A percentile compares a stretch with the other conserved stretches of the same genome.
phyloP scores from a whole-genome alignment of 2,888 invertebrate genomes.

The Pelosia muscerda region DNA sequence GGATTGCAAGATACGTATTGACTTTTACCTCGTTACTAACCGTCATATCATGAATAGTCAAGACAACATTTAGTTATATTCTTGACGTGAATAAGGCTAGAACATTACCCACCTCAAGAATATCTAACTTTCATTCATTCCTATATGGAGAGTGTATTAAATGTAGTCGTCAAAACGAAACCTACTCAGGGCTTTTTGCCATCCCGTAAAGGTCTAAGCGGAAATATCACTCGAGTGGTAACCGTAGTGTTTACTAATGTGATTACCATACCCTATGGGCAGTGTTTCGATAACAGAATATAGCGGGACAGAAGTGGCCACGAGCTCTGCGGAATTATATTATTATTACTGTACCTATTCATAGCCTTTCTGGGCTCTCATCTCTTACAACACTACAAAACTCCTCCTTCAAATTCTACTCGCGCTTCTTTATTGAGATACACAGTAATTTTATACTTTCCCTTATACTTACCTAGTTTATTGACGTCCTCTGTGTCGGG shows the following conservation, averaged over 20 bases:
- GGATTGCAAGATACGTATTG: background rate
- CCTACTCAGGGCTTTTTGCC: background rate
- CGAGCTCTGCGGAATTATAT: background rate
- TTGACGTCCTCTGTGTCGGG: too few species aligned
- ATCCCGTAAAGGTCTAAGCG: background rate
- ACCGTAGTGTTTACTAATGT: constrained; percentile 4
- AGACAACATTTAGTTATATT: background rate
- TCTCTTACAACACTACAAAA: background rate
- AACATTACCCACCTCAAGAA: background rate
- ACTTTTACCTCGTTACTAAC: background rate
- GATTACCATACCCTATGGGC: constrained; percentile 1
- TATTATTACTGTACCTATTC: background rate
- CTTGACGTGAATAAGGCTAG: background rate
- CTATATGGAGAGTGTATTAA: background rate
- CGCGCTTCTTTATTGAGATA: background rate
- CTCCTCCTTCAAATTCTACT: background rate
- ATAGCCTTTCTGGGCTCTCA: background rate
- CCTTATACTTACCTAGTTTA: too few species aligned
- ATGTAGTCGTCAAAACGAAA: background rate
- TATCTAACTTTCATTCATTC: background rate
- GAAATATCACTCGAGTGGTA: background rate
- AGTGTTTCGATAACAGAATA: constrained; percentile 1
- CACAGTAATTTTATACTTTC: background rate
- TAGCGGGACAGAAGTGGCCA: background rate
- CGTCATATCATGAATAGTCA: background rate